Evolutionary conservation across 2,888 invertebrate genomes (phyloP).

Genomic region (Ctena decussata): DNA sequence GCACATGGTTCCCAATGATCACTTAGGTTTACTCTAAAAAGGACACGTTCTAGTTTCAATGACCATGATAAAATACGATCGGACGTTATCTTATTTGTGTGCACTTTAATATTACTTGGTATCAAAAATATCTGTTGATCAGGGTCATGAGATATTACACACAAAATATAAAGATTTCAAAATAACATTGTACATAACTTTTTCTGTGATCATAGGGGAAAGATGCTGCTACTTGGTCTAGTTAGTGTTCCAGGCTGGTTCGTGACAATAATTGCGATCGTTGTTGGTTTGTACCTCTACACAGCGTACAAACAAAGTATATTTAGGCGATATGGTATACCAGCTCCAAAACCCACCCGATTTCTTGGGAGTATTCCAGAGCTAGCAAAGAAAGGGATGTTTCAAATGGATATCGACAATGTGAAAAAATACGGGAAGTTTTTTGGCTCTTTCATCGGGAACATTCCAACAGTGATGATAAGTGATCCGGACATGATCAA

Average conservation of each 20-base stretch:
- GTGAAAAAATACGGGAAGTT: slow-evolving; percentile 44
- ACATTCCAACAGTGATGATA: slow-evolving; percentile 54
- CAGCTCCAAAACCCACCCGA: slow-evolving; percentile 52
- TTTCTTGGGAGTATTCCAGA: slow-evolving; percentile 41
- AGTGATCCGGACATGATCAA: slow-evolving; percentile 65
- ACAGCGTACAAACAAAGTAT: slow-evolving; percentile 56
- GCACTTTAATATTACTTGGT: no score
- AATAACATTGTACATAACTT: no score
- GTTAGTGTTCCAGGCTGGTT: slow-evolving; percentile 51
- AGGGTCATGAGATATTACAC: no score
- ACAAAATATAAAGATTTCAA: no score
- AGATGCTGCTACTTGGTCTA: slow-evolving; percentile 49
- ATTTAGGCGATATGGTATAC: slow-evolving; percentile 56
- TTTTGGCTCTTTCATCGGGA: slow-evolving; percentile 56
- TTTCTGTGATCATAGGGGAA: no score
- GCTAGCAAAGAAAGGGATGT: slow-evolving; percentile 34
- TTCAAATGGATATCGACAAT: slow-evolving; percentile 31
- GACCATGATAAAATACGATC: no score
- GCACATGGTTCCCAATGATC: no score
- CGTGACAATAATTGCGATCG: slow-evolving; percentile 10
- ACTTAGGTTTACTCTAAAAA: no score
- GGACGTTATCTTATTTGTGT: no score
- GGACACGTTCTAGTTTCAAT: no score
- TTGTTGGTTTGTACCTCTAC: slow-evolving; percentile 47
- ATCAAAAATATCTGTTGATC: no score